phyloP scores from a whole-genome alignment of 2,797 vertebrate genomes.

The Perodicticus potto region DNA sequence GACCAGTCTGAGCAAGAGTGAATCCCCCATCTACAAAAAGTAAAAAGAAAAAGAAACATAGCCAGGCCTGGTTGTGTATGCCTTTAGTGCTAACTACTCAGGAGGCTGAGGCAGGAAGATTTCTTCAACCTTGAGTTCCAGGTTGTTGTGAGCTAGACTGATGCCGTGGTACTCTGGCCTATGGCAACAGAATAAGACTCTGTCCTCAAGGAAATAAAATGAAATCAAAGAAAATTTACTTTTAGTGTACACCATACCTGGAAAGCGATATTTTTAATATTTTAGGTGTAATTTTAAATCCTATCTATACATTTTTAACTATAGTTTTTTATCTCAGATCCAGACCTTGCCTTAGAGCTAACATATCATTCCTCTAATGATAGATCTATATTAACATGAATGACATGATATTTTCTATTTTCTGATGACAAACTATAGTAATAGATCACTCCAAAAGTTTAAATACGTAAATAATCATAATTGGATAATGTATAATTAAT shows the following conservation, averaged over 20 bases:
- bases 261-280: not conserved
- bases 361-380: not conserved
- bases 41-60: too few relatives aligned
- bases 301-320: not conserved
- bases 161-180: too few relatives aligned
- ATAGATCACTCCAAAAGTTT: not conserved
- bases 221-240: not conserved
- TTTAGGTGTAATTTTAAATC: constrained; percentile 21
- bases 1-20: too few relatives aligned
- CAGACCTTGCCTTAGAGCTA: not conserved
- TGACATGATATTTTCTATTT: constrained; percentile 23
- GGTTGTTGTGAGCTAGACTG: too few relatives aligned
- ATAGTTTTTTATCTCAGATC: not conserved
- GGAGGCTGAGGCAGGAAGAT: too few relatives aligned
- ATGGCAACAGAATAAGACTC: too few relatives aligned
- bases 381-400: constrained; percentile 2
- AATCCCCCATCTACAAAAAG: too few relatives aligned
- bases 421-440: not conserved
- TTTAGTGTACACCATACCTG: not conserved
- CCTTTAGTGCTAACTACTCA: too few relatives aligned
- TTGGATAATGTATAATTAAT: not conserved
- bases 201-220: too few relatives aligned
- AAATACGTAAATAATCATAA: constrained; percentile 32
- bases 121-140: too few relatives aligned
- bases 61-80: too few relatives aligned